Conservation (phyloP, 2,888 invertebrate species). For the Leptinotarsa peninsularis region DNA sequence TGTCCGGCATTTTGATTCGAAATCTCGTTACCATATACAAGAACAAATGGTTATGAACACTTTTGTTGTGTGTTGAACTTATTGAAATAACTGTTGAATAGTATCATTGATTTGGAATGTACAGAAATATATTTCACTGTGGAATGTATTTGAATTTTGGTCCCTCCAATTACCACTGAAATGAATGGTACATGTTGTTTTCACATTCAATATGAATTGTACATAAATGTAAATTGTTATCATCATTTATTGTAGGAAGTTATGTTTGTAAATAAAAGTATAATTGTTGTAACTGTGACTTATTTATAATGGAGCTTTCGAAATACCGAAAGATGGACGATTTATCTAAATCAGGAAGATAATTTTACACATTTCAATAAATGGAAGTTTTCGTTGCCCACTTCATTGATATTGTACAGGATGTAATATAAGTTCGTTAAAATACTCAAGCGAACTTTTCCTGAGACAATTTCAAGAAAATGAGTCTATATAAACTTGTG, state of each 20-base stretch:
- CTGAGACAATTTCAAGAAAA: no score
- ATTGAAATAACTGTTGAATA: no score
- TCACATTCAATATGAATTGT: constrained; percentile 10
- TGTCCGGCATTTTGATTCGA: no score
- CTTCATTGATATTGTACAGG: background rate
- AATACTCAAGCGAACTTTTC: no score
- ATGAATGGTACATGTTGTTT: background rate
- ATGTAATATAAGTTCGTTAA: background rate
- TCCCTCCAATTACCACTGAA: background rate
- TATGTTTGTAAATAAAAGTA: constrained; percentile 50
- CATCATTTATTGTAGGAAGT: constrained; percentile 43
- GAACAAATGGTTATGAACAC: no score
- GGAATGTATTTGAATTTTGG: background rate
- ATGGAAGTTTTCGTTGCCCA: background rate
- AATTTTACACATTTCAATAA: no score
- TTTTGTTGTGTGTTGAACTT: no score
- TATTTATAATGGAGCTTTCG: background rate
- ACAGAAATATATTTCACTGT: background rate
- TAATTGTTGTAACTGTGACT: constrained; percentile 41
- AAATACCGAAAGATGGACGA: no score
- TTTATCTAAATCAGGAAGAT: no score
- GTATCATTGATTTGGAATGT: background rate
- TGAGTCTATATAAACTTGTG: no score
- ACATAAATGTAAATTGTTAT: constrained; percentile 44
- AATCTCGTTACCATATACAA: no score